Evolutionary conservation across 2,797 vertebrate species (phyloP), one percentile per base, ranked within the genome.

Genomic region (Serranus cabrilla): DNA sequence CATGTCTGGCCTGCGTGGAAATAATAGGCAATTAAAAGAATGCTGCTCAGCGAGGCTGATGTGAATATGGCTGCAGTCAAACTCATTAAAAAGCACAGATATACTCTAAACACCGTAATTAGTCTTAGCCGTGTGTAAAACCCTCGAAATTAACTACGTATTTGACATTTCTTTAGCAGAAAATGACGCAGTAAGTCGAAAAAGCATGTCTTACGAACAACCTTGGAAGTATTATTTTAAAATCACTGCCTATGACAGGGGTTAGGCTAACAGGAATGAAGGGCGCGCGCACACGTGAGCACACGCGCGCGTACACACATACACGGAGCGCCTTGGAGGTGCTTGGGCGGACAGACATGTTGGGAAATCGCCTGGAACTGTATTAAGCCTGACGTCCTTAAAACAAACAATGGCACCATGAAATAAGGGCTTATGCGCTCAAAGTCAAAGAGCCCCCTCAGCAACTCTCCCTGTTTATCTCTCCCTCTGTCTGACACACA

Each of bases 401-500:
- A 92, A 93, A 92, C 91, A 92, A 93, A 93, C 92, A 93, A 93
- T 91, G 90, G 88, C 91, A 90, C 89, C 91, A 91, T 93, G 91
- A 92, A 94, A 92, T 92, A 93, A 90, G 86, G 92, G 91, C 87
- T 93, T 91, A 93, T 81, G 85, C 51, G 82, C 90, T 94, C 88
- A 92, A 93, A 93, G 93, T 93, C 93, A 92, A 93, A 92, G 87
- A 91, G 80, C 79, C 85, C 91, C 91, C 70, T 84, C 81, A 91
- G 88, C 87, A 75, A 84, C 81, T 85, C 86, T 85, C 85, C 40
- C 71, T 90, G 87, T 90, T 88, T 92, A 87, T 87, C 89, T 87
- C 83, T 81, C 51, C 72, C 86, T 68, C 81, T 81, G 78, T 82
- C 80, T 87, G 82, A 89, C 87, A 85, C 89, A 77, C 77, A 62